Evolutionary conservation across 2,113 vertebrate species (phyloP).

Genomic region (Nerophis lumbriciformis): DNA sequence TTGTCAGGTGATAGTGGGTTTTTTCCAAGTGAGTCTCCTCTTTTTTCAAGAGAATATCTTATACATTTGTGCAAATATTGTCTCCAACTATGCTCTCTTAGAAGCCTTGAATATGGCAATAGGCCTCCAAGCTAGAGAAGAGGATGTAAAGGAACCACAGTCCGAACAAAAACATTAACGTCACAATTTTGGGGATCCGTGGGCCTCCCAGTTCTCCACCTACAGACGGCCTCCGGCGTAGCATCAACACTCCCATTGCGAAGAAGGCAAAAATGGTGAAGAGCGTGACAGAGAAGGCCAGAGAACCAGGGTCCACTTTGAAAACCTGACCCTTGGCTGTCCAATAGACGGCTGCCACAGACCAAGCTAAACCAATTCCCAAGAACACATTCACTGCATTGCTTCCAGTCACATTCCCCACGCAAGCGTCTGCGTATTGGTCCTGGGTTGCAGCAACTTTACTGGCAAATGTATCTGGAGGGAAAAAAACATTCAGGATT

Average conservation of each 20-base stretch:
- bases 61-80: slow-evolving; percentile 4
- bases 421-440: slow-evolving; percentile 84
- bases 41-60: slow-evolving; percentile 20
- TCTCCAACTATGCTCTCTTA: slow-evolving; percentile 46
- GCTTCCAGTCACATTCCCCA: slow-evolving; percentile 89
- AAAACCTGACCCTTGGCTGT: slow-evolving; percentile 78
- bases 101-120: slow-evolving; percentile 88
- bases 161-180: slow-evolving; percentile 76
- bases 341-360: slow-evolving; percentile 86
- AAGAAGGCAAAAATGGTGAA: slow-evolving; percentile 91
- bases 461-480: slow-evolving; percentile 87
- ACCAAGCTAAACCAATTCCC: slow-evolving; percentile 88
- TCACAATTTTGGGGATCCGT: slow-evolving; percentile 73
- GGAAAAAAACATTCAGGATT: background rate
- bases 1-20: slow-evolving; percentile 27
- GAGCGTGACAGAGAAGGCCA: slow-evolving; percentile 92
- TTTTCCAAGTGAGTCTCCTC: slow-evolving; percentile 7
- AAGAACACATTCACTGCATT: slow-evolving; percentile 91
- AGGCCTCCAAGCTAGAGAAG: slow-evolving; percentile 86
- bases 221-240: slow-evolving; percentile 80
- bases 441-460: slow-evolving; percentile 89
- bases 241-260: slow-evolving; percentile 77
- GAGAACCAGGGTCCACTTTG: slow-evolving; percentile 78
- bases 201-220: slow-evolving; percentile 86
- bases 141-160: slow-evolving; percentile 88